Percentiles rank a stretch among this genome's conserved stretches.
These are phyloP conservation scores for Aporophyla lueneburgensis DNA, from an alignment of 2,888 invertebrate species.

Conservation along the genomic window DNA sequence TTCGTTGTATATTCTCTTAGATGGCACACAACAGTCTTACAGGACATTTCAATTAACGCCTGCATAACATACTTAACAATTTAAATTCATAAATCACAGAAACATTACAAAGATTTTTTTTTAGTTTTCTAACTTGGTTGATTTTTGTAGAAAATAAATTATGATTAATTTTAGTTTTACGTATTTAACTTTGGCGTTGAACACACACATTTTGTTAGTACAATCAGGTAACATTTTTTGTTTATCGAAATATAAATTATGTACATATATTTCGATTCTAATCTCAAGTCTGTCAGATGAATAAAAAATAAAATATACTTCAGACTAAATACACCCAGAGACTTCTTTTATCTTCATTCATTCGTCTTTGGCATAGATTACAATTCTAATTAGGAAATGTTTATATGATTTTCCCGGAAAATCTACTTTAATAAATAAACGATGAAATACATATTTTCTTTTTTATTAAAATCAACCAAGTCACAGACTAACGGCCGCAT, in stretches of 20 bases:
- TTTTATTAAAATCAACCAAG: slow-evolving; percentile 46
- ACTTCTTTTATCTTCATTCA: slow-evolving; percentile 1
- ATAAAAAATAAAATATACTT: background rate
- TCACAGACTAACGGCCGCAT: slow-evolving; percentile 20
- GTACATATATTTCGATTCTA: too few relatives aligned
- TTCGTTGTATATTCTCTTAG: slow-evolving; percentile 33
- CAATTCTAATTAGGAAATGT: background rate
- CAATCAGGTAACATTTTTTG: background rate
- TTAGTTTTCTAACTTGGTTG: slow-evolving; percentile 57
- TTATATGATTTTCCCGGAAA: background rate
- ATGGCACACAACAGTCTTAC: slow-evolving; percentile 65
- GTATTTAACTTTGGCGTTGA: slow-evolving; percentile 21
- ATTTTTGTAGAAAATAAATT: slow-evolving; percentile 20
- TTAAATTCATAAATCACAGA: slow-evolving; percentile 65
- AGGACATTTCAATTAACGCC: slow-evolving; percentile 40
- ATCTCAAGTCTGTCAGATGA: too few relatives aligned
- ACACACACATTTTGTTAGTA: background rate
- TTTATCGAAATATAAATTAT: background rate
- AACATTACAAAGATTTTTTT: slow-evolving; percentile 48
- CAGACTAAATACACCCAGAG: background rate
- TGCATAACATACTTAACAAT: slow-evolving; percentile 57
- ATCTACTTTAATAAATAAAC: background rate
- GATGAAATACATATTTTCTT: background rate
- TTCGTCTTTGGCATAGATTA: slow-evolving; percentile 5
- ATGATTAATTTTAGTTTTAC: background rate